Evolutionary conservation across 2,888 invertebrate species (phyloP), one percentile per base, ranked within the genome.

Genomic region (Metacarcinus magister): DNA sequence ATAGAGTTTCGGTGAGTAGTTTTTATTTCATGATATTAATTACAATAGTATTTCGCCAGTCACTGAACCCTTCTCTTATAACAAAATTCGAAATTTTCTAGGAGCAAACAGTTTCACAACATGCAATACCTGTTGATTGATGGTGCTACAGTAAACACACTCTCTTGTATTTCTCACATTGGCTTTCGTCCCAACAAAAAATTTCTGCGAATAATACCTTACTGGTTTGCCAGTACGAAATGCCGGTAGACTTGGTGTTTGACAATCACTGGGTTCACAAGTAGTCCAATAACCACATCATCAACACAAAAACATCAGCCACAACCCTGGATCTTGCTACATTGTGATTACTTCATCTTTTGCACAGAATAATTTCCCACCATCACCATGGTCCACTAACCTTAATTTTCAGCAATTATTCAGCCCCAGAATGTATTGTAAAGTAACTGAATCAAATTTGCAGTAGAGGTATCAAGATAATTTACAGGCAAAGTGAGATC

Each of bases 171-270:
- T n/a, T n/a, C n/a, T n/a, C n/a, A n/a, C n/a, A n/a, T n/a, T n/a
- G n/a, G n/a, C n/a, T n/a, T n/a, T n/a, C n/a, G n/a, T n/a, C n/a
- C n/a, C n/a, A 94, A 94, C 75, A 91, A 92, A 82, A 96, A 94
- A 13, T 92, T 75, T 96, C 92, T 94, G 94, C 54, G 82, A 96
- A 92, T 94, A 96, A 23, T 48, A 46, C 44, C 94, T 92, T 95
- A 67, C 92, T n/a, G 94, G 96, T 96, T 94, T 94, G 75, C 94
- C 94, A 94, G 75, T 94, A 94, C 44, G 92, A 96, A 96, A 96
- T 91, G 44, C 94, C 28, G 75, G 67, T 92, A 75, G 94, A 91
- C 92, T 92, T 96, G 94, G 94, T 92, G 82, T n/a, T 94, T 48
- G 48, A 48, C 7, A 48, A 13, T 48, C 48, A 48, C 48, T 48